phyloP scores from a whole-genome alignment of 2,888 invertebrate species.

The Mamestra brassicae region DNA sequence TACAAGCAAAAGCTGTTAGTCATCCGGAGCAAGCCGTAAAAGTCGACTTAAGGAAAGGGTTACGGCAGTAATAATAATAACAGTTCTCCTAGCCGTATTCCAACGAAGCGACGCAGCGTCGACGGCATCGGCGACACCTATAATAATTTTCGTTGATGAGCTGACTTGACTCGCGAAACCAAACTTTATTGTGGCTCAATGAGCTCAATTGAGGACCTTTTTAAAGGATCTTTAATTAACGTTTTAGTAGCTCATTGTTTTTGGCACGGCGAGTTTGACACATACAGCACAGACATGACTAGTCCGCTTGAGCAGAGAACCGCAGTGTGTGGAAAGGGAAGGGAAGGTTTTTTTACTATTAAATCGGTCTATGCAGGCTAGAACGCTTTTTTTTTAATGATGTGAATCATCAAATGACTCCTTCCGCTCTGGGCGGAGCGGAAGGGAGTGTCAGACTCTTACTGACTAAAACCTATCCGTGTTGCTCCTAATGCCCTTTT shows the following conservation, averaged over 20 bases:
- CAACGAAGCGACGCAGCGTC: conserved; percentile 35
- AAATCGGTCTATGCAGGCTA: not conserved
- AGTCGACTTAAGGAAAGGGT: conserved; percentile 59
- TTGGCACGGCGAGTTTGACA: not conserved
- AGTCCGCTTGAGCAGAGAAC: not conserved
- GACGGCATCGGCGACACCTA: conserved; percentile 45
- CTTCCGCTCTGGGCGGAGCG: too few species aligned
- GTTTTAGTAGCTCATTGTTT: conserved; percentile 24
- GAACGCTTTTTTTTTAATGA: not conserved
- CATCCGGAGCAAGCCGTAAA: conserved; percentile 53
- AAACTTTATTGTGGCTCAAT: conserved; percentile 39
- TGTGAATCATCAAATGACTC: not conserved
- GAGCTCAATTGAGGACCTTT: not conserved
- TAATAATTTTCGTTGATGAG: conserved; percentile 47
- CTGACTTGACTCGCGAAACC: conserved; percentile 29
- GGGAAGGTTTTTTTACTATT: too few species aligned
- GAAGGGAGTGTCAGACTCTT: too few species aligned
- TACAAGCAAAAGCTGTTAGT: conserved; percentile 29
- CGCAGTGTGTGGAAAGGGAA: not conserved
- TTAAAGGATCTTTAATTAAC: conserved; percentile 18
- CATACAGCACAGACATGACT: not conserved
- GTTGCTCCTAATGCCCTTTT: too few species aligned
- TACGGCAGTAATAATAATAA: conserved; percentile 55
- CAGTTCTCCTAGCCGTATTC: conserved; percentile 54
- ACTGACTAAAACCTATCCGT: too few species aligned